These are phyloP conservation scores for Nipponacmea schrenckii DNA, from an alignment of 2,888 invertebrate species.

Conservation along the genomic window DNA sequence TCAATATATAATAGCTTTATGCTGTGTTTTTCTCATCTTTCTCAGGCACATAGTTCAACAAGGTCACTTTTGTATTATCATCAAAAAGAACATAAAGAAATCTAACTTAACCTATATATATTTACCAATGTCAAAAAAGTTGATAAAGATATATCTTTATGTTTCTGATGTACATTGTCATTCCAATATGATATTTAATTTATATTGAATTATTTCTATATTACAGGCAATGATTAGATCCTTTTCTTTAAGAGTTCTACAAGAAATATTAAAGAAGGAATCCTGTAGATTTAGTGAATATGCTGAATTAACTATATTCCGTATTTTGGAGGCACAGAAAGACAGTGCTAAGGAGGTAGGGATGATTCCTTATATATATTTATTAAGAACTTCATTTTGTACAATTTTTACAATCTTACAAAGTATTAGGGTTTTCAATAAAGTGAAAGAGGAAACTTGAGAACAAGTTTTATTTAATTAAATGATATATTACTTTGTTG, in stretches of 20 bases:
- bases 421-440: no score
- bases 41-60: no score
- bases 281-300: constrained; percentile 85
- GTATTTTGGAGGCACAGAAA: constrained; percentile 87
- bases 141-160: no score
- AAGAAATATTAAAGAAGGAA: constrained; percentile 84
- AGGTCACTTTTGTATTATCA: no score
- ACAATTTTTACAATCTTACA: no score
- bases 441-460: background rate
- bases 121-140: no score
- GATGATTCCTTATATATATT: background rate
- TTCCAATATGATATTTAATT: no score
- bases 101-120: no score
- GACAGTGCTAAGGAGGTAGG: constrained; percentile 71
- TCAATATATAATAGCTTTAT: no score
- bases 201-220: background rate
- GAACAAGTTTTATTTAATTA: background rate
- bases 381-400: background rate
- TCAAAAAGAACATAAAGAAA: no score
- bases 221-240: constrained; percentile 67
- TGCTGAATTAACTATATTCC: constrained; percentile 89
- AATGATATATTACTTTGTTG: constrained; percentile 25
- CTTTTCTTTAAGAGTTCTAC: constrained; percentile 82
- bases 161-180: no score
- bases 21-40: no score